Base-by-base conservation (phyloP, 2,888 invertebrate species). In the Brachynemurus nebulosus region DNA sequence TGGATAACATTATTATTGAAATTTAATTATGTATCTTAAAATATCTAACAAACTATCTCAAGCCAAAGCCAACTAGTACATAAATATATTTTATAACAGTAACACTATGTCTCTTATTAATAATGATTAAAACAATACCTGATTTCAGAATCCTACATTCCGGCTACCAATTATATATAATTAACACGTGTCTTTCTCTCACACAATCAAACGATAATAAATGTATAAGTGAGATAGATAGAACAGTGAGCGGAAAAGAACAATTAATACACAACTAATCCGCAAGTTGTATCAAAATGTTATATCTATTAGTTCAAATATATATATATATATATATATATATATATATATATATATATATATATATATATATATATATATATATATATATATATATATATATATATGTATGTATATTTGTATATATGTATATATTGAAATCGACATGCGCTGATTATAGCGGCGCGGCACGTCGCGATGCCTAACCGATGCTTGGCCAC, bases 331-430 rank as follows among this genome's bases (percentile, higher is more conserved):
- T 36, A 11, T 36, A 36, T 36, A 8, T 36, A 14, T 36, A 36
- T 36, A 36, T 36, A 36, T 36, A 36, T 36, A 36, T 14, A 36
- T 18, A 36, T 36, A 36, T 12, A 36, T 36, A 18, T 36, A 36
- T 36, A 11, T n/a, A 36, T 14, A 16, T 14, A 18, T 36, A 12
- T 3, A 18, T 36, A 12, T 14, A 36, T 36, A 18, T 11, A 36
- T 17, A 6, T 17, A 36, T 17, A 11, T 17, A 17, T 17, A 9
- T 36, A 36, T 36, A 11, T 18, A 17, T 36, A 16, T 7, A 4
- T 36, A 16, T 18, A 16, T 36, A 36, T 36, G 11, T 14, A 36
- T 25, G 8, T 25, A 25, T n/a, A n/a, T n/a, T n/a, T n/a, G n/a
- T n/a, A n/a, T n/a, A n/a, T n/a, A n/a, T n/a, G n/a, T n/a, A n/a